Conservation (phyloP, 2,888 invertebrate species). For the Mylabris sibirica region DNA sequence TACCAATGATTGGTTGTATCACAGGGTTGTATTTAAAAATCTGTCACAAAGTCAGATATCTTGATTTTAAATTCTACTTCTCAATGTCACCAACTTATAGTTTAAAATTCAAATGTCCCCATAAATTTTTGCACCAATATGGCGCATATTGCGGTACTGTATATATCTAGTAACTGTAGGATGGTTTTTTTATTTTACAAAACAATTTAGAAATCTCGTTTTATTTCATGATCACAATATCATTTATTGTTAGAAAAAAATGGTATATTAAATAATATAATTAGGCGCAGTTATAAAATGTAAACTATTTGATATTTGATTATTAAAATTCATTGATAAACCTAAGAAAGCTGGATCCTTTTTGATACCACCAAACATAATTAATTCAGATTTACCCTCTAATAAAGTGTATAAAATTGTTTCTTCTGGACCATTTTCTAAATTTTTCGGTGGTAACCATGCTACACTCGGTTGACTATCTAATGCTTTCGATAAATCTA, state of each 20-base stretch:
- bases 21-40: too few relatives aligned
- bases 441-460: slow-evolving; percentile 74
- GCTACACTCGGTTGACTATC: slow-evolving; percentile 71
- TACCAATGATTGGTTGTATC: too few relatives aligned
- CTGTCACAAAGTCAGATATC: too few relatives aligned
- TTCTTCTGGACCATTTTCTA: slow-evolving; percentile 75
- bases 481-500: slow-evolving; percentile 81
- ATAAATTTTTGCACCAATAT: too few relatives aligned
- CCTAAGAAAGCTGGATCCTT: slow-evolving; percentile 74
- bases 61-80: too few relatives aligned
- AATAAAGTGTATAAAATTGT: slow-evolving; percentile 89
- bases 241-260: neutral
- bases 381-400: slow-evolving; percentile 88
- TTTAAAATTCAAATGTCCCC: too few relatives aligned
- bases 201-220: slow-evolving; percentile 4
- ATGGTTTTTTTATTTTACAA: too few relatives aligned
- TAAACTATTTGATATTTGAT: slow-evolving; percentile 79
- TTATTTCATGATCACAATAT: slow-evolving; percentile 5
- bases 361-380: slow-evolving; percentile 96
- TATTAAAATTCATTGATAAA: slow-evolving; percentile 62
- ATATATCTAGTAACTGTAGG: too few relatives aligned
- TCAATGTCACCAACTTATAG: too few relatives aligned
- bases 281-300: slow-evolving; percentile 78
- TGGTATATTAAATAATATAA: slow-evolving; percentile 68
- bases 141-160: too few relatives aligned